Percentiles rank a stretch among this genome's conserved stretches.
phyloP scores from a whole-genome alignment of 53 echinoderm and acorn worm species.

The Temnopleurus reevesii region DNA sequence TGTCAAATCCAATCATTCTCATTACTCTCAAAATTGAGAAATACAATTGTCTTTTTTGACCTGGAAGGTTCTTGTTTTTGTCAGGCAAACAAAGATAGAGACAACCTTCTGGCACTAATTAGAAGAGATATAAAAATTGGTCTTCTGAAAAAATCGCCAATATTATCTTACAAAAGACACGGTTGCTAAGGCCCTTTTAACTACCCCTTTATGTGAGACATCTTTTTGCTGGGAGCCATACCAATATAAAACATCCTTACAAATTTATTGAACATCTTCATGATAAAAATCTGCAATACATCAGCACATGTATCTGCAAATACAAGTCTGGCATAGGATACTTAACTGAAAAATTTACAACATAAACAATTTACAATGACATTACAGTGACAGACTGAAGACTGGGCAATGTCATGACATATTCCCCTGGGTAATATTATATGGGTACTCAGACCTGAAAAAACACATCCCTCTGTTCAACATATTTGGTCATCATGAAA shows the following conservation, averaged over 20 bases:
- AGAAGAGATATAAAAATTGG: too few species aligned
- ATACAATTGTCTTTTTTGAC: too few species aligned
- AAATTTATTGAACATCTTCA: neutral
- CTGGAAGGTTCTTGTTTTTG: too few species aligned
- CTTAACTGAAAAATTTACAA: slow-evolving; percentile 17
- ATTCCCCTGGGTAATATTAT: slow-evolving; percentile 18
- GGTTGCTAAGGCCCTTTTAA: too few species aligned
- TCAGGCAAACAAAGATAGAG: too few species aligned
- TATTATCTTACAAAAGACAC: too few species aligned
- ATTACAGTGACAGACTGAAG: slow-evolving; percentile 7
- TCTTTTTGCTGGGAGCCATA: too few species aligned
- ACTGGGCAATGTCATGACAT: slow-evolving; percentile 7
- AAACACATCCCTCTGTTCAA: neutral
- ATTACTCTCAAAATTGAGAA: too few species aligned
- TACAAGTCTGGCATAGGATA: slow-evolving; percentile 19
- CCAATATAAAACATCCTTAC: neutral
- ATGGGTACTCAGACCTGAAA: neutral
- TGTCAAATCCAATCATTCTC: too few species aligned
- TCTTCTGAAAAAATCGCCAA: too few species aligned
- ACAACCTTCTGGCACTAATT: too few species aligned
- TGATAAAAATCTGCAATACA: neutral
- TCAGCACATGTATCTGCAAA: neutral
- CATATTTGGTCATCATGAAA: slow-evolving; percentile 3
- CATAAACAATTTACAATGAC: slow-evolving; percentile 40
- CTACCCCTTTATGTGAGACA: too few species aligned